Base-by-base conservation (phyloP, 2,888 invertebrate genomes). In the Latheticus oryzae region DNA sequence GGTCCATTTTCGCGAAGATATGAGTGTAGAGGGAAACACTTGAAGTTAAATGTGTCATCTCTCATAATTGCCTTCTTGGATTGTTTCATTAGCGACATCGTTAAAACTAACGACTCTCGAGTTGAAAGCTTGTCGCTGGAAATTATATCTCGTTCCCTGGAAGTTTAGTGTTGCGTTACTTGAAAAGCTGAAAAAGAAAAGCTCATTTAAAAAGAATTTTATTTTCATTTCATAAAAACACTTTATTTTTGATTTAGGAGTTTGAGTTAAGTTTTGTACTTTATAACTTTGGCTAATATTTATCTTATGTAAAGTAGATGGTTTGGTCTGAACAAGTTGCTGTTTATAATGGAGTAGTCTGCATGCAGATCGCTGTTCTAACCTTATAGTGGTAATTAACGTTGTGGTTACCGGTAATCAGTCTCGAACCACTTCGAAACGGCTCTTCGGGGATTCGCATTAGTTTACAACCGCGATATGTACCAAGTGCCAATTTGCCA, bases 81-180 rank as follows among this genome's bases (percentile, higher is more conserved):
- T 78, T 78, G 77, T 78, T 78, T 78, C 78, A 78, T 78, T 78
- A 78, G 77, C 71, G 76, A 76, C 76, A 70, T 75, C 78, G 76
- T 78, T 78, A 78, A 78, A 77, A 76, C 76, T 77, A 78, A 78
- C 76, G 76, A 77, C 76, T 69, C 74, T 73, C 72, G 66, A 69
- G 76, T 73, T 70, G 66, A 70, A 64, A 63, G 67, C 68, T 72
- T 72, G 72, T 72, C 68, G 66, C 63, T 58, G 65, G 66, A 73
- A 75, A 75, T 74, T 75, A 74, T 74, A 73, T 70, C 66, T 62
- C 61, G 65, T 68, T 63, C 66, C 54, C 16, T 52, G 21, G 19
- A 17, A 33, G 62, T 54, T 64, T 65, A 60, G 52, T 24, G 30
- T 37, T 61, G 47, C 61, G 60, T 58, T 23, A 19, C 47, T n/a